phyloP scores from a whole-genome alignment of 2,113 vertebrate species.

The Hyaena hyaena region DNA sequence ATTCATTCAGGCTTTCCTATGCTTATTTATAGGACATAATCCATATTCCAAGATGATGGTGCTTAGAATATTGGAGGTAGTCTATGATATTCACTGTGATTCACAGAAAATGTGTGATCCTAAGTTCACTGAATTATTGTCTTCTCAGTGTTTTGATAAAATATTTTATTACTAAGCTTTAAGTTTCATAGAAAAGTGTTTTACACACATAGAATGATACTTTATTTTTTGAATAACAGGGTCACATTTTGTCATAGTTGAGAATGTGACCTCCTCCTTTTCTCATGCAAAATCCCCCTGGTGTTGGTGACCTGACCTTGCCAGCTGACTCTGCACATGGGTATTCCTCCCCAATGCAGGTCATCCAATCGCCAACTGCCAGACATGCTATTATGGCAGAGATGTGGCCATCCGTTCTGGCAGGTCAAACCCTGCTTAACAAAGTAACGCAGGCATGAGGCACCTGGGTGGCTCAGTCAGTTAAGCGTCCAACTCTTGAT shows the following conservation, averaged over 20 bases:
- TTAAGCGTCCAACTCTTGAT: too few relatives aligned
- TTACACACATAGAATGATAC: neutral
- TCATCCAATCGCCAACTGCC: neutral
- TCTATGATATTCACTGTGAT: neutral
- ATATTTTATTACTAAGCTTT: neutral
- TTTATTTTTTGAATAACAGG: neutral
- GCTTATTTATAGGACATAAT: neutral
- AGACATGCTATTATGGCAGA: neutral
- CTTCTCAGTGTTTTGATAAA: neutral
- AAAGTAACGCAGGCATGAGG: neutral
- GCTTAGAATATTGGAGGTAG: neutral
- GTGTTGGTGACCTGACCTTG: neutral
- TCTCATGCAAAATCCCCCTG: neutral
- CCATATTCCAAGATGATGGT: neutral
- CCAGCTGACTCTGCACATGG: neutral
- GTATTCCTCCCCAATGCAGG: neutral
- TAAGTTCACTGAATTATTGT: neutral
- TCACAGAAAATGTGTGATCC: neutral
- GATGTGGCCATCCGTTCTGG: neutral
- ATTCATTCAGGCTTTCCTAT: neutral
- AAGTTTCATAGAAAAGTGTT: neutral
- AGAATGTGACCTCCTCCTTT: fast-evolving
- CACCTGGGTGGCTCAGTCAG: too few relatives aligned
- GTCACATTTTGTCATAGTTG: neutral
- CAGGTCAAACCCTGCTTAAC: neutral